These are phyloP conservation scores for Idaea straminata DNA, from an alignment of 2,888 invertebrate genomes.

Conservation along the genomic window DNA sequence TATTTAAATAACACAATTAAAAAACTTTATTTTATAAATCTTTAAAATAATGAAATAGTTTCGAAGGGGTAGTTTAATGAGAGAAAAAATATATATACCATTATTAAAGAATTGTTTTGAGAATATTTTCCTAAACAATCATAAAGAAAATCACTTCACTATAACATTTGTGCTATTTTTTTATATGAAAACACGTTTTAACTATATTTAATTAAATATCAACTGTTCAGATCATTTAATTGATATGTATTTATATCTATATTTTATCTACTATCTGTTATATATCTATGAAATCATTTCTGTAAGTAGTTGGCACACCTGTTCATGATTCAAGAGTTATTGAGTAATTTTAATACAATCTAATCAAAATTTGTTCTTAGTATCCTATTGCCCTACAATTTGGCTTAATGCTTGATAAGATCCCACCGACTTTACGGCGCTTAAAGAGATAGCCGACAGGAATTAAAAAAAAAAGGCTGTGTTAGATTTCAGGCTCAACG, in stretches of 20 bases:
- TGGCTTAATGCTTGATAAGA: neutral
- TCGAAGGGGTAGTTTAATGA: too few species aligned
- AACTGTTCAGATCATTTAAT: neutral
- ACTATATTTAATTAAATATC: neutral
- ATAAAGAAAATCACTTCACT: neutral
- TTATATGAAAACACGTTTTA: neutral
- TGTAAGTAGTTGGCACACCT: conserved; percentile 9
- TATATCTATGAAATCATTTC: neutral
- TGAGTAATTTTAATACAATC: neutral
- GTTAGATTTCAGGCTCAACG: too few species aligned
- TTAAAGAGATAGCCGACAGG: too few species aligned
- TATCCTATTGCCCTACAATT: neutral
- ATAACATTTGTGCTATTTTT: neutral
- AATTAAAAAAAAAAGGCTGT: too few species aligned
- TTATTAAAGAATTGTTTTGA: neutral
- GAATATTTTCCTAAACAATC: neutral
- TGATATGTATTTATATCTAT: neutral
- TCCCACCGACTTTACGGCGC: too few species aligned
- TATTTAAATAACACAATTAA: neutral
- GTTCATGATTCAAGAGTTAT: conserved; percentile 18
- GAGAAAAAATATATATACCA: too few species aligned
- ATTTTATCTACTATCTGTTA: neutral
- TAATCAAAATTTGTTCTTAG: neutral
- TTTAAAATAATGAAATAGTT: neutral
- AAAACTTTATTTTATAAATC: too few species aligned